Evolutionary conservation across 2,888 invertebrate species (phyloP).

Genomic region (Rhogogaster chlorosoma): DNA sequence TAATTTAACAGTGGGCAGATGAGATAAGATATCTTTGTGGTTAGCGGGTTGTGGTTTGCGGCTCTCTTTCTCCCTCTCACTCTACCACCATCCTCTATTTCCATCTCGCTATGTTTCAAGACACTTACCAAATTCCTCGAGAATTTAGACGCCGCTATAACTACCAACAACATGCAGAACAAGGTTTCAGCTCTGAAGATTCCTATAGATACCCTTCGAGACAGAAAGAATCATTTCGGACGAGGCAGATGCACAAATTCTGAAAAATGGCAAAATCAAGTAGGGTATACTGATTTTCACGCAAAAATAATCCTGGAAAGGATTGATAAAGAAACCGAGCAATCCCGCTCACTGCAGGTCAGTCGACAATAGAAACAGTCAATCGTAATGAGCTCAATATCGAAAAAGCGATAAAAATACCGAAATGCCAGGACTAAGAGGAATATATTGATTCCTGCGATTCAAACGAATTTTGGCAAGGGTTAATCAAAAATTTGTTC

Average conservation of each 20-base stretch:
- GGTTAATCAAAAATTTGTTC: background rate
- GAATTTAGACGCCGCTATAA: constrained; percentile 8
- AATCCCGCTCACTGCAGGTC: background rate
- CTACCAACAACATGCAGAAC: background rate
- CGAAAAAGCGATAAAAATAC: too few relatives aligned
- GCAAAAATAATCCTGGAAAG: background rate
- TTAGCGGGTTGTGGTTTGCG: constrained; percentile 63
- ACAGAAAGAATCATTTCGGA: too few relatives aligned
- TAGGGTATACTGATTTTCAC: too few relatives aligned
- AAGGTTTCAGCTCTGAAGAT: background rate
- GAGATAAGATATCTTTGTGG: constrained; percentile 68
- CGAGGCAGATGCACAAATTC: too few relatives aligned
- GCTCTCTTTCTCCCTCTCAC: constrained; percentile 51
- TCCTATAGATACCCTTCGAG: background rate
- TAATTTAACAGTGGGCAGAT: constrained; percentile 69
- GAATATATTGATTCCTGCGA: background rate
- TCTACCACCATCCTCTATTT: background rate
- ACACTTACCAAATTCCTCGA: constrained; percentile 25
- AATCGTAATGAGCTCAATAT: too few relatives aligned
- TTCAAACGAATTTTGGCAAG: background rate
- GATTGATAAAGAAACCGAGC: background rate
- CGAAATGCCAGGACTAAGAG: too few relatives aligned
- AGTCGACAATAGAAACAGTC: too few relatives aligned
- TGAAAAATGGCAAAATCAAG: too few relatives aligned
- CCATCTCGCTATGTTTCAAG: constrained; percentile 22